Base-by-base conservation (phyloP, 2,888 invertebrate species). In the Eupithecia subumbrata region DNA sequence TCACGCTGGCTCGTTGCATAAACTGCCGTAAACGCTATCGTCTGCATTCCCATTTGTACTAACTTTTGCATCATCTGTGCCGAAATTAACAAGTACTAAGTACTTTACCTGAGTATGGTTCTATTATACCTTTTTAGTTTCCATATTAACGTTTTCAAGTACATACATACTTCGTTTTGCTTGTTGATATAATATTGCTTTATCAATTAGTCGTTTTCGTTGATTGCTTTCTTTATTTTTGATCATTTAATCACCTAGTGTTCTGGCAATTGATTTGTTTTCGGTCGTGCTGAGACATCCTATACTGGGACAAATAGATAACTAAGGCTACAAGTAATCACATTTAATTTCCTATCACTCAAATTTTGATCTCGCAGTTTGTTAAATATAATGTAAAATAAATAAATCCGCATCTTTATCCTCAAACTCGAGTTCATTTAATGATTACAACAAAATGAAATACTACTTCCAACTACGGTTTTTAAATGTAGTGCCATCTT, bases 1-100 rank as follows among this genome's bases (percentile, higher is more conserved):
- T 85, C 83, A 83, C 82, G 81, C 81, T 67, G 72, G 69, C 72
- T 83, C 81, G 79, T 84, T 84, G 84, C 86, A 85, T 87, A 84
- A 82, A 68, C 43, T 43, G 68, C 68, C 68, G 68, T 68, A 45
- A 68, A 84, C 64, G 72, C 78, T 75, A 75, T 79, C 79, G 76
- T 79, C 76, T 80, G 78, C 79, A 78, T 77, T 78, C 79, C 74
- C 71, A 66, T 74, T 30, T 40, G 64, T 72, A 68, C 66, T 74
- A 74, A 64, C 52, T 72, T 63, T n/a, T 56, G 60, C 25, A 66
- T 73, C n/a, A 66, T 73, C 60, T 64, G n/a, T 63, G 68, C 34
- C 43, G 63, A 30, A 30, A 11, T 64, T 9, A 30, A 64, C 64
- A 18, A 64, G 18, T 16, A 25, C 30, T 30, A n/a, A n/a, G n/a